Conservation (phyloP, 64 coral and sea anemone genomes). For the Montipora foliosa region DNA sequence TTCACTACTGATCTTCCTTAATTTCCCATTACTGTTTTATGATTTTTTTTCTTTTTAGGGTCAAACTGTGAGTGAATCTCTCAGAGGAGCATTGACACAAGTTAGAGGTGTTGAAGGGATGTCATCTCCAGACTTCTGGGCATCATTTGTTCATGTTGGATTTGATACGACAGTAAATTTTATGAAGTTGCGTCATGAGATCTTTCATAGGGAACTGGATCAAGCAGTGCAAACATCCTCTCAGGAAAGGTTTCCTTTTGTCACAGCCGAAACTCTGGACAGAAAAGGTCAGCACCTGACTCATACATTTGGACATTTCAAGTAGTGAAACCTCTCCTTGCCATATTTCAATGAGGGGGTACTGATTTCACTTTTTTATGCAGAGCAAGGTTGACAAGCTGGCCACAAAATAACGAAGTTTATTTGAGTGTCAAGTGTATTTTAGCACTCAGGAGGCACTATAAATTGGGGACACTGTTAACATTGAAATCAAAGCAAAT, state of each 20-base stretch:
- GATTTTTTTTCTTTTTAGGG: slow-evolving; percentile 46
- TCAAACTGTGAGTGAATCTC: slow-evolving; percentile 59
- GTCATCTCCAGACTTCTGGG: slow-evolving; percentile 80
- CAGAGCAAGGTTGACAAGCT: no score
- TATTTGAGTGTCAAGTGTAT: no score
- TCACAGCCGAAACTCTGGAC: slow-evolving; percentile 33
- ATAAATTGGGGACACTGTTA: no score
- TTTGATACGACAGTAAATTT: slow-evolving; percentile 80
- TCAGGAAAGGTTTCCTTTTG: slow-evolving; percentile 57
- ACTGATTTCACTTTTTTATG: no score
- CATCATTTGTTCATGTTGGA: slow-evolving; percentile 82
- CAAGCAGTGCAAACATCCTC: slow-evolving; percentile 58
- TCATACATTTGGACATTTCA: no score
- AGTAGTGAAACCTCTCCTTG: no score
- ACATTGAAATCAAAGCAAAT: no score
- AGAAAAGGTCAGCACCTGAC: neutral
- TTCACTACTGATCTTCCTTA: neutral
- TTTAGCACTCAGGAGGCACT: no score
- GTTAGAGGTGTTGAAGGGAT: slow-evolving; percentile 54
- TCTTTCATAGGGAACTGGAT: slow-evolving; percentile 66
- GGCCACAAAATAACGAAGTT: no score
- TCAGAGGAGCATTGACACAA: slow-evolving; percentile 62
- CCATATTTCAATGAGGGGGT: neutral
- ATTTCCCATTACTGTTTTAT: no score
- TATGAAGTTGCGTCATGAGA: slow-evolving; percentile 59